Evolutionary conservation across 2,888 invertebrate genomes (phyloP).

Genomic region (Tridacna crocea): DNA sequence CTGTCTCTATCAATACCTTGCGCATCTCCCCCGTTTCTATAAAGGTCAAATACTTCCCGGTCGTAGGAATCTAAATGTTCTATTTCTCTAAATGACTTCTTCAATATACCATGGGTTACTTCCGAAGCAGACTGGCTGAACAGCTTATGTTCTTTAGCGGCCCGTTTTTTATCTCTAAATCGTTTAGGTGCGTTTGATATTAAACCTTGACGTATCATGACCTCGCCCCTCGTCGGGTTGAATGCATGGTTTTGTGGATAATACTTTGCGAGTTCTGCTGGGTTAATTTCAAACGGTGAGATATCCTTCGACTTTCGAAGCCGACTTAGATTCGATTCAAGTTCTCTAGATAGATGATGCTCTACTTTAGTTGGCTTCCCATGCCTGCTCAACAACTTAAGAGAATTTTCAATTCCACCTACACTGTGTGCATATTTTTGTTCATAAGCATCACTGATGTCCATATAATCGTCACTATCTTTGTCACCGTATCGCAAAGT

Average conservation of each 20-base stretch:
- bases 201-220: constrained; percentile 59
- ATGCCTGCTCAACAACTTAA: constrained; percentile 67
- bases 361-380: constrained; percentile 74
- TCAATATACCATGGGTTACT: constrained; percentile 14
- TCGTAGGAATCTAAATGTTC: constrained; percentile 54
- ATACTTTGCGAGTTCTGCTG: constrained; percentile 63
- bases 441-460: constrained; percentile 53
- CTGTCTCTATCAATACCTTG: constrained; percentile 22
- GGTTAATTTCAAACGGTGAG: constrained; percentile 67
- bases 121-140: background rate
- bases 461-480: constrained; percentile 57
- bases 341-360: constrained; percentile 68
- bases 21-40: constrained; percentile 10
- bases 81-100: constrained; percentile 31
- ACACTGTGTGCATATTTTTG: constrained; percentile 56
- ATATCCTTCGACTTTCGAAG: constrained; percentile 71
- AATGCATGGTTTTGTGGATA: constrained; percentile 58
- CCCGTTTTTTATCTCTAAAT: constrained; percentile 31
- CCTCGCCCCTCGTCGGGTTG: constrained; percentile 67
- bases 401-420: constrained; percentile 73
- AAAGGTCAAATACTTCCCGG: constrained; percentile 29
- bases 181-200: constrained; percentile 59
- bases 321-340: constrained; percentile 69
- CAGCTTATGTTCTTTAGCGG: constrained; percentile 8
- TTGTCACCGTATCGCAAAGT: constrained; percentile 36